Conservation (phyloP, 2,113 vertebrate genomes). For the Murina feae region DNA sequence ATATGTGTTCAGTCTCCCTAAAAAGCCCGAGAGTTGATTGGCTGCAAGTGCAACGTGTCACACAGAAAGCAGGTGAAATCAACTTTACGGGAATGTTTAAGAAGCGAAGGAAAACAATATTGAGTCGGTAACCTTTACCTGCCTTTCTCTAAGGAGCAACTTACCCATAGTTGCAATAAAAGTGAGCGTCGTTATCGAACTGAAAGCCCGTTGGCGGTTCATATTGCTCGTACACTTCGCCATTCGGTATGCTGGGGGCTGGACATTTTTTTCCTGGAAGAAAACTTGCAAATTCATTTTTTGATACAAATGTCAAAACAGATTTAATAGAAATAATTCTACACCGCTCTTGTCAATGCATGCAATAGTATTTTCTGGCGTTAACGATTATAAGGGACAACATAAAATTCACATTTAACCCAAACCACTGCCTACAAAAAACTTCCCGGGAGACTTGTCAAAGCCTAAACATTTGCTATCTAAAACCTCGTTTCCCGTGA, state of each 20-base stretch:
- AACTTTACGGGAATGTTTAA: neutral
- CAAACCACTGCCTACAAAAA: neutral
- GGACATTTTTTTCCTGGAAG: slow-evolving; percentile 28
- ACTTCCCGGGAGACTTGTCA: neutral
- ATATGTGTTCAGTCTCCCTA: neutral
- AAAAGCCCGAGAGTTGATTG: neutral
- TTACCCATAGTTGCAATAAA: slow-evolving; percentile 76
- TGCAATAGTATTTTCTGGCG: neutral
- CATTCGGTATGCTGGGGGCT: neutral
- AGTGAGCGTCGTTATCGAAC: slow-evolving; percentile 49
- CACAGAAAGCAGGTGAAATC: neutral
- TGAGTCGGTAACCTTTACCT: neutral
- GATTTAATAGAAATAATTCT: neutral
- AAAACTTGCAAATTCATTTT: neutral
- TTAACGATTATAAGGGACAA: neutral
- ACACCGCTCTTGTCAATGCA: neutral
- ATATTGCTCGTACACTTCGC: neutral
- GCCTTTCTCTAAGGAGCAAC: slow-evolving; percentile 48
- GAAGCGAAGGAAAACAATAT: neutral
- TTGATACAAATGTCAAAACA: neutral
- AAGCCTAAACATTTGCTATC: neutral
- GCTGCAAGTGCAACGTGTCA: neutral
- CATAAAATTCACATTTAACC: neutral
- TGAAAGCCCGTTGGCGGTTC: fast-evolving
- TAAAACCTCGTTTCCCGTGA: neutral